Base-by-base conservation (phyloP, 2,888 invertebrate species). In the Pandemis corylana region DNA sequence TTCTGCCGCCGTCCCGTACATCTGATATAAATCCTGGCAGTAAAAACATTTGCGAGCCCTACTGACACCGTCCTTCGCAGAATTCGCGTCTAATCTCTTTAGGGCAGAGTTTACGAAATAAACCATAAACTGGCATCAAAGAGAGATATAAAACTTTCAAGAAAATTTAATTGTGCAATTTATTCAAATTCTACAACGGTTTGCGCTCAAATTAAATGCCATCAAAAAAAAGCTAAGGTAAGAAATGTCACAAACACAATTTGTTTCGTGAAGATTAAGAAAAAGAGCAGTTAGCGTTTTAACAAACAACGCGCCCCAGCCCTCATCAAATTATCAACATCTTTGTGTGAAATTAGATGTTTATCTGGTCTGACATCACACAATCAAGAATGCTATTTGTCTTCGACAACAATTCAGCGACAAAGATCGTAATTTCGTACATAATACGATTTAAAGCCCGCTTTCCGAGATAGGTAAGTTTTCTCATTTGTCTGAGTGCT, bases 401-500 rank as follows among this genome's bases (percentile, higher is more conserved):
- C 71, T 71, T 75, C 75, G 71, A 71, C 67, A 75, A 71, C 67
- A 73, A 68, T 62, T 68, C 68, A 44, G 62, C 61, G 67, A 63
- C 62, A 67, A 62, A 65, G 73, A 76, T 77, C 72, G 73, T 78
- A 78, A 79, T 78, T 80, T 78, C 68, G 76, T 78, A 77, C 78
- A 78, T 77, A 76, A 77, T 79, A 77, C 77, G 71, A 78, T 78
- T 78, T 76, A 75, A 78, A 75, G 71, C 77, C 69, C 72, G 76
- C 70, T 76, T 76, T 63, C 76, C 64, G 76, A 72, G 76, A 68
- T 78, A 75, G 76, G 77, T 71, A 74, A 78, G 78, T 80, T 78
- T 77, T 77, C 77, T 78, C 80, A 80, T 81, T 80, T 78, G 76
- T 79, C 78, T 78, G 73, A 77, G 77, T 76, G 77, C 72, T 74